A percentile compares a stretch with the other conserved stretches of the same genome.
phyloP scores from a whole-genome alignment of 1,140 invertebrate genomes.

The Vanessa atalanta region DNA sequence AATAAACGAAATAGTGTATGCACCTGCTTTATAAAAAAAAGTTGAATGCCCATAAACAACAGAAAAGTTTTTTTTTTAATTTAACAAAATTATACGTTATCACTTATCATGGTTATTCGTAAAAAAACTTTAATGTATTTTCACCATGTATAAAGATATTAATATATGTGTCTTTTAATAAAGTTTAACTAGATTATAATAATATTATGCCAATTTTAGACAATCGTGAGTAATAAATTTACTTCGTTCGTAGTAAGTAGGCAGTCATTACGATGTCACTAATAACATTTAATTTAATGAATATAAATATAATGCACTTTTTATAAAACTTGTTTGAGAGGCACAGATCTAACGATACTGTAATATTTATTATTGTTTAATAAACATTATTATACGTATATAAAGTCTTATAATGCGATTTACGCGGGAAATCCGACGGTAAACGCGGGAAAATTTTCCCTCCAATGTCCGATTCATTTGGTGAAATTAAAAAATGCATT shows the following conservation, averaged over 20 bases:
- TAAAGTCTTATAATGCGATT: background rate
- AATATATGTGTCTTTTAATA: background rate
- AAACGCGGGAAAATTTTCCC: background rate
- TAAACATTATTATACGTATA: background rate
- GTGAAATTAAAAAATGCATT: too few species aligned
- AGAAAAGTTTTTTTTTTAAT: conserved; percentile 44
- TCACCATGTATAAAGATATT: background rate
- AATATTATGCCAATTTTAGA: too few species aligned
- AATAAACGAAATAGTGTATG: conserved; percentile 45
- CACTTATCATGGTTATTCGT: conserved; percentile 4
- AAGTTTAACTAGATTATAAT: background rate
- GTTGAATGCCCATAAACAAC: conserved; percentile 56
- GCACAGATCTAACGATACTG: background rate
- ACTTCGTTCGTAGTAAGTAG: background rate
- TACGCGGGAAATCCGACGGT: conserved; percentile 4
- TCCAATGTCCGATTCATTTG: background rate
- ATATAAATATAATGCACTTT: too few species aligned
- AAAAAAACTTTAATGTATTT: conserved; percentile 1
- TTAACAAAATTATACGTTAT: conserved; percentile 38
- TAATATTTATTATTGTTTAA: too few species aligned
- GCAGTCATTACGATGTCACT: background rate
- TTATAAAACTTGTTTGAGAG: background rate
- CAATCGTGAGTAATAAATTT: background rate
- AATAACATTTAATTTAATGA: too few species aligned
- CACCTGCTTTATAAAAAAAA: conserved; percentile 68